Evolutionary conservation across 2,113 vertebrate species (phyloP), one percentile per base, ranked within the genome.

Genomic region (Uria aalge): DNA sequence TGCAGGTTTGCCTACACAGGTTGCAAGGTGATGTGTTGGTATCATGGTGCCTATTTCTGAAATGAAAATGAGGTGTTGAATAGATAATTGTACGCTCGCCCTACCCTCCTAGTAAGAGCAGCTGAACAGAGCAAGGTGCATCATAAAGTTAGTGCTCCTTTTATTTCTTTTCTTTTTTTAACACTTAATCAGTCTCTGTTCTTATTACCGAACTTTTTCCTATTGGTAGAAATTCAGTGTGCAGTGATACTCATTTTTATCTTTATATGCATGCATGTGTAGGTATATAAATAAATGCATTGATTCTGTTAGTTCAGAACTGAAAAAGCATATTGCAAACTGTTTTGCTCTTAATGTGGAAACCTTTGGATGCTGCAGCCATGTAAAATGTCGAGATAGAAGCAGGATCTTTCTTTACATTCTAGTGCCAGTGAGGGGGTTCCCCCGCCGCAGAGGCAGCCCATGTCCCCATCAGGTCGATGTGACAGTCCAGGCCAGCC

Each of bases 391-490:
- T 52, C 38, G 12, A 9, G 69, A 2, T 9, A 32, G 73, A 22
- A 50, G 52, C 11, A 48, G 64, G 45, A 2, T 34, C 2, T 60
- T 40, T 62, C 5, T 29, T n/a, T 3, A 6, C 0, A 0, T 16
- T 29, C 16, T 5, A 8, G 24, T 52, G 71, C 17, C 10, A 4
- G 50, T 26, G 57, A 34, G 60, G 79, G 2, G 20, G 69, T 71
- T 38, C 38, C 17, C 8, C 9, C 0, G 5, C 36, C 11, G 11
- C 41, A 7, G 63, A 4, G 41, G 43, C 84, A 50, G 64, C 36
- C 16, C 0, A 4, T 22, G 55, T 27, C 62, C 32, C 69, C 9
- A 13, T 20, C 78, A 88, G 89, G 80, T 48, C 16, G 63, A 4
- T 66, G 84, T 43, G 59, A 6, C 41, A 32, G 43, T 29, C 71